Evolutionary conservation across 2,888 invertebrate species (phyloP).

Genomic region (Corythucha ciliata): DNA sequence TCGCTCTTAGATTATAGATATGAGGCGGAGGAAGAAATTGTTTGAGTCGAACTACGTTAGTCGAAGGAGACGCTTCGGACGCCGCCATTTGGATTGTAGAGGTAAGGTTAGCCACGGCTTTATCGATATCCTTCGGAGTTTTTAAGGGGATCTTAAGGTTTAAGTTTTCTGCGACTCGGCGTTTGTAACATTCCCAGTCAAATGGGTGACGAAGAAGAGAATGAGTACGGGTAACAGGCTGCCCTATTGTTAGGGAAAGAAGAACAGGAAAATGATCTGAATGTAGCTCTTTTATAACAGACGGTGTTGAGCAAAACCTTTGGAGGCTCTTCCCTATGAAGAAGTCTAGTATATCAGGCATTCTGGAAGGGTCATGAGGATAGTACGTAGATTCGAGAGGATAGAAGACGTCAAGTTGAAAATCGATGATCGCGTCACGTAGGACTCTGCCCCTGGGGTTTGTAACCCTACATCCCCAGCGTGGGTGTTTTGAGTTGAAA

Average conservation of each 20-base stretch:
- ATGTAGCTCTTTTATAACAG: not conserved
- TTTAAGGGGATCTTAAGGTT: not conserved
- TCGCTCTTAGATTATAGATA: not conserved
- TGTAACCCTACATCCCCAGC: not conserved
- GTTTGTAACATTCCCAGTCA: not conserved
- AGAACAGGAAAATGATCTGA: constrained; percentile 6
- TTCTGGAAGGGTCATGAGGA: not conserved
- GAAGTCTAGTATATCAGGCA: constrained; percentile 4
- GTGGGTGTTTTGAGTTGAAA: constrained; percentile 1
- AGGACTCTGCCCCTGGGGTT: constrained; percentile 8
- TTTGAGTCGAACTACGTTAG: not conserved
- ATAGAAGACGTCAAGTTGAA: not conserved
- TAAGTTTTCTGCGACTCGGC: not conserved
- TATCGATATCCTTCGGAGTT: not conserved
- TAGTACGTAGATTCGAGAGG: constrained; percentile 1
- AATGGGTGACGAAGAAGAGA: not conserved
- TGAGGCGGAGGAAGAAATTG: not conserved
- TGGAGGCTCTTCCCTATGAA: not conserved
- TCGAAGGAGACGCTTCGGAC: not conserved
- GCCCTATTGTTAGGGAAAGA: not conserved
- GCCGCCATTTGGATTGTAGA: not conserved
- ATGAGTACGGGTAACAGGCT: not conserved
- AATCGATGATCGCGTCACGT: no score
- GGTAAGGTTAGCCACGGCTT: not conserved
- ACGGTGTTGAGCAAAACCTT: not conserved